Base-by-base conservation (phyloP, 2,113 vertebrate species). In the Amphilophus citrinellus region DNA sequence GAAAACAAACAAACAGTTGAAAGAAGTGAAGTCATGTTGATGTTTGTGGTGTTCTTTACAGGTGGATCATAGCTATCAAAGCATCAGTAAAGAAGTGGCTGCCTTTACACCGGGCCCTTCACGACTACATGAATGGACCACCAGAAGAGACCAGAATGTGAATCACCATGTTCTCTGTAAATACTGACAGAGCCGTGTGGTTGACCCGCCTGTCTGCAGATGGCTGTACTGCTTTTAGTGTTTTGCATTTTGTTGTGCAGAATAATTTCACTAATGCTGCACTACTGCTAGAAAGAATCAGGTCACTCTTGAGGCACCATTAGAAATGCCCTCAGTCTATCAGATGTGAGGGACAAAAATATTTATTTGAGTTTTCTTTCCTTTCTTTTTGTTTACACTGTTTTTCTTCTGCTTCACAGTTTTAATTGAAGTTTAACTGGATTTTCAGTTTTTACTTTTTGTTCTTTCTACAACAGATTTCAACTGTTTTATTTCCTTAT, bases 1-100 rank as follows among this genome's bases (percentile, higher is more conserved):
- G 11, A 10, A n/a, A 22, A 1, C 24, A 71, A 71, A 50, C 9
- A 35, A 30, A 50, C 44, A 18, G 24, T 30, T 71, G 61, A 71
- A 47, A 73, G 20, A 75, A 68, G 7, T 61, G 5, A 35, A 47
- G 22, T 44, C 61, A 42, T 44, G 61, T 10, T 58, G 59, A 71
- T 1, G 3, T 35, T 53, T 42, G 27, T 83, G 6, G 13, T 82
- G 6, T 14, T 30, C n/a, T 73, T 92, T 87, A 32, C 91, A 98
- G 97, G 68, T 99, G 97, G 97, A 97, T 98, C 80, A 89, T 95
- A 80, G 96, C 97, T 68, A 90, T 99, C 86, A 97, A 95, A 93
- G 89, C 93, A 4, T 98, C 98, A 7, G 95, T 97, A 89, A 96
- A 94, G 80, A 98, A 98, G 91, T 98, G 97, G 98, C 80, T 97